Evolutionary conservation across 2,113 vertebrate genomes (phyloP), one percentile per base, ranked within the genome.

Genomic region (Bostrychus sinensis): DNA sequence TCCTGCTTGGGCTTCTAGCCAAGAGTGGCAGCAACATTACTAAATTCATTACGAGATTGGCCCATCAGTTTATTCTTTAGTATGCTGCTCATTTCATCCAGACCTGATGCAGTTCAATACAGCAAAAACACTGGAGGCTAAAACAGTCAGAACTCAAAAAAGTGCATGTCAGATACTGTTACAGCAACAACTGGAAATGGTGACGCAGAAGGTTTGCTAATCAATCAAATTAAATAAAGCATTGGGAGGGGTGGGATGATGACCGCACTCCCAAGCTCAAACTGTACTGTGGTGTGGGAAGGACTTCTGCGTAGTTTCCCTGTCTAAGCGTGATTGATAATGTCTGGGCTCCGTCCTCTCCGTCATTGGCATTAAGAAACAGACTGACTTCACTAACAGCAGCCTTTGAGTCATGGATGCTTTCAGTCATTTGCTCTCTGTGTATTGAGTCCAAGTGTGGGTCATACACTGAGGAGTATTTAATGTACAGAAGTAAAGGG

Each of bases 311-410:
- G 60, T 81, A 64, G 46, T 71, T 64, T 72, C 77, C 70, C 76
- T 57, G 63, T 72, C 75, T 72, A 25, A 25, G 30, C 43, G 62
- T 82, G 84, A 89, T 85, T 78, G 67, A 88, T 86, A 38, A 70
- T 67, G 85, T 87, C 82, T 86, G 80, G 64, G 23, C 37, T 66
- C 64, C 30, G 72, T 78, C 76, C 72, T 80, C 70, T 72, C 77
- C 41, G 67, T 81, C 76, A 78, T 77, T 86, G 73, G 55, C 74
- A 39, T 25, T 56, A 19, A 11, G 66, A 77, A 80, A 51, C 22
- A 19, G 43, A 57, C 61, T 76, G 78, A 81, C 45, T 77, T 80
- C 61, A 77, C 58, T 69, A 56, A 54, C 2, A 22, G 36, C 3
- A 53, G 36, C 57, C 22, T 25, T 8, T 54, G 54, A 69, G 41